Conservation (phyloP, 2,888 invertebrate genomes). For the Parnassius smintheus region DNA sequence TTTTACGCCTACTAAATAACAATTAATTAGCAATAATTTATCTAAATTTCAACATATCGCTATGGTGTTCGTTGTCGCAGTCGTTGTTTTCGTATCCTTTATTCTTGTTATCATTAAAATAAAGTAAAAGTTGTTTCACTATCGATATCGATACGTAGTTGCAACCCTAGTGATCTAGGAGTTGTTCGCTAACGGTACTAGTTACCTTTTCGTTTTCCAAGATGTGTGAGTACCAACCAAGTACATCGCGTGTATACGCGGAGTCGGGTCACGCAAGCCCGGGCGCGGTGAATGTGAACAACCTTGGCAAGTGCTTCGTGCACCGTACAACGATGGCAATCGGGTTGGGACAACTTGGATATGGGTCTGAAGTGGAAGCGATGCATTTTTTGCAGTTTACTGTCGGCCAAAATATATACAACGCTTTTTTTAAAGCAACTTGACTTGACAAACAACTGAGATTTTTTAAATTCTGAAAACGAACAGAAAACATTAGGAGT, state of each 20-base stretch:
- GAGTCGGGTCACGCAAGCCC: conserved; percentile 29
- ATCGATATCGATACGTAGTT: conserved; percentile 8
- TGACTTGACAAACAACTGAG: too few species aligned
- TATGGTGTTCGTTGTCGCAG: too few species aligned
- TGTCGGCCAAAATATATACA: too few species aligned
- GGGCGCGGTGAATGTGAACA: conserved; percentile 32
- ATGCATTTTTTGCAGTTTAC: too few species aligned
- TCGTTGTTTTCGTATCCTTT: too few species aligned
- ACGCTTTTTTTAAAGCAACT: too few species aligned
- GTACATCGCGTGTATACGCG: conserved; percentile 14
- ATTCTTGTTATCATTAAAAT: too few species aligned
- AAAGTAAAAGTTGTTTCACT: background rate
- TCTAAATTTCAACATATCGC: too few species aligned
- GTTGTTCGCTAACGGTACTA: conserved; percentile 16
- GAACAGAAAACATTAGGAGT: too few species aligned
- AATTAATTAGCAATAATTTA: too few species aligned
- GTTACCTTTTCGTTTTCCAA: conserved; percentile 19
- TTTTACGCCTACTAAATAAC: too few species aligned
- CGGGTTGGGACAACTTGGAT: conserved; percentile 5
- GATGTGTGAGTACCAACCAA: conserved; percentile 11
- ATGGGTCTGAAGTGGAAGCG: background rate
- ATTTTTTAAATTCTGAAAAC: too few species aligned
- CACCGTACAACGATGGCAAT: conserved; percentile 14
- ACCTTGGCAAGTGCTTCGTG: conserved; percentile 26
- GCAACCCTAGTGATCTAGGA: conserved; percentile 19